phyloP scores from a whole-genome alignment of 2,113 vertebrate species.

The Actenoides hombroni region DNA sequence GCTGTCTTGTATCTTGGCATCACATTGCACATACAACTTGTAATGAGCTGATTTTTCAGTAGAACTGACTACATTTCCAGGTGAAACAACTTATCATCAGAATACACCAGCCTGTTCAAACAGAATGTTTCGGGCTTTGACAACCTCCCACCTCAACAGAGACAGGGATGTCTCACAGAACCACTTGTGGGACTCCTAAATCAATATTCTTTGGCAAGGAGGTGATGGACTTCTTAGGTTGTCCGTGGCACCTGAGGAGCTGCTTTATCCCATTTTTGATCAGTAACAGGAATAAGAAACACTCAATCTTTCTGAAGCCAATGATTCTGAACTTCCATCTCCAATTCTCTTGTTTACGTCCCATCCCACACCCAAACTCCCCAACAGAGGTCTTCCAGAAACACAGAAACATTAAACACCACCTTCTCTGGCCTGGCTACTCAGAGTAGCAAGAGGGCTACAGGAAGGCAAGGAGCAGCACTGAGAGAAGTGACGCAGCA shows the following conservation, averaged over 20 bases:
- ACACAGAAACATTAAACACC: neutral
- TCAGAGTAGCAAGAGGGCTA: neutral
- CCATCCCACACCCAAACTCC: neutral
- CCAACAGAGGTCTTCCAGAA: neutral
- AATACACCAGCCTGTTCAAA: conserved; percentile 1
- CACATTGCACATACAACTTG: neutral
- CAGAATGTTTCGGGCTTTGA: neutral
- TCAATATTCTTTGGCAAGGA: neutral
- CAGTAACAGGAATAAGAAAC: neutral
- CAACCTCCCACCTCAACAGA: neutral
- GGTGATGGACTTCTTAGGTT: neutral
- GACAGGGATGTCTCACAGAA: neutral
- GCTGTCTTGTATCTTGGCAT: neutral
- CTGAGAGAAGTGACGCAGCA: neutral
- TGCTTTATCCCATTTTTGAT: neutral
- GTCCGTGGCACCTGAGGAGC: neutral
- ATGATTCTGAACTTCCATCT: neutral
- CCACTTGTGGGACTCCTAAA: neutral
- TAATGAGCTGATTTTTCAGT: neutral
- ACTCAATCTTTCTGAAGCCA: neutral
- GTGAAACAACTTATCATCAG: neutral
- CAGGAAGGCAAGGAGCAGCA: neutral
- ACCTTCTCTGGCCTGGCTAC: neutral
- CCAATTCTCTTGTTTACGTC: neutral
- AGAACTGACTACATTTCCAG: neutral